Base-by-base conservation (phyloP, 2,113 vertebrate species). In the Strix aluco region DNA sequence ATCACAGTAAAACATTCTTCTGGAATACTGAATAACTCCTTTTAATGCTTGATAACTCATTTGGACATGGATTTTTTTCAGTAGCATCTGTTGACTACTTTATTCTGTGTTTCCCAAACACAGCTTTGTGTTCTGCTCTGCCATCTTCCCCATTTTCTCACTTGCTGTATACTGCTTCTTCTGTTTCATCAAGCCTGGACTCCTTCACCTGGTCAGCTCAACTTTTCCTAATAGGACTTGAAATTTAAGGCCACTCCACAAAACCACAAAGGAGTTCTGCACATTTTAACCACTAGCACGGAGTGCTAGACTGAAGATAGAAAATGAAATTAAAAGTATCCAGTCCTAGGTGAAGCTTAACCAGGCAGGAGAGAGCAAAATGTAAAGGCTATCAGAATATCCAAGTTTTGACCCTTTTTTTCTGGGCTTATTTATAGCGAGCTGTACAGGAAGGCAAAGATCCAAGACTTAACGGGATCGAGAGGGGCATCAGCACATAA, bases 201-300 rank as follows among this genome's bases (percentile, higher is more conserved):
- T 47, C 27, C 58, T 58, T 40, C 58, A 10, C 44, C 52, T 36
- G 40, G 8, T 5, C 52, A 82, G 52, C 62, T 42, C 32, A 30
- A 0, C 11, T 44, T 30, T 11, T 67, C 36, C 75, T 22, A 4
- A 11, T 0, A 23, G 15, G 17, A 8, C 5, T 63, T 30, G 6
- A 63, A 26, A 8, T 40, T 10, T 29, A 22, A 70, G 42, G 23
- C 30, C 16, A 0, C 14, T 52, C 25, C 3, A 18, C 29, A 34
- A 32, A 52, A 34, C 15, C 52, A 11, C n/a, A 13, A 2, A 5
- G 22, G 46, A 26, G 21, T 4, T 27, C 13, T 54, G n/a, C 15
- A 10, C 9, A 0, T 18, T 81, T 49, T 25, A 34, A 10, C 29
- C 14, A 11, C 29, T 8, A 5, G 4, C 8, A 8, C 11, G 34